phyloP scores from a whole-genome alignment of 2,888 invertebrate species.

The Campaea margaritaria region DNA sequence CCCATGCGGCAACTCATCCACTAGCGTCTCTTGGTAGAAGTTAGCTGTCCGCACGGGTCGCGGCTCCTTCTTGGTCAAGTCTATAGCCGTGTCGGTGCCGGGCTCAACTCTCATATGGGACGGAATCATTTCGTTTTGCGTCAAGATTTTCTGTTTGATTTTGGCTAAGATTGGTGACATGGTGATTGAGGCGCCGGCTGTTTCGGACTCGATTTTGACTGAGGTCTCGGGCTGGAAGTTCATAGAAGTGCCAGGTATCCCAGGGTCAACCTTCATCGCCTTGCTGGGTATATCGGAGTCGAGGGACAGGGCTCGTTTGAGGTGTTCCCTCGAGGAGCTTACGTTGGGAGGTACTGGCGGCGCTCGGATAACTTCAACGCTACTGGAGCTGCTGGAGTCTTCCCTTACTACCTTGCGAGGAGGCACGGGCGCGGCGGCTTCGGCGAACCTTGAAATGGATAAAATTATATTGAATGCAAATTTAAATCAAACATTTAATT shows the following conservation, averaged over 20 bases:
- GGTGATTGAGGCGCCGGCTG: conserved; percentile 5
- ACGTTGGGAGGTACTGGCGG: conserved; percentile 35
- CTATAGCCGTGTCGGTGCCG: conserved; percentile 61
- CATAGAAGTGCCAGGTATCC: not conserved
- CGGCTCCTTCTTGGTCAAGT: conserved; percentile 65
- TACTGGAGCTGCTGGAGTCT: conserved; percentile 74
- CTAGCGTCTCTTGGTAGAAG: conserved; percentile 77
- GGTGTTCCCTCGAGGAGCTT: conserved; percentile 45
- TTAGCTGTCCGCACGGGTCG: conserved; percentile 67
- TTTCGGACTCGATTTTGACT: conserved; percentile 7
- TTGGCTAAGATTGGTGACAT: conserved; percentile 11
- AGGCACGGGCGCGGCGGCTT: conserved; percentile 60
- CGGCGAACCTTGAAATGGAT: conserved; percentile 62
- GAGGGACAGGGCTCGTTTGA: conserved; percentile 52
- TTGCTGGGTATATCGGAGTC: conserved; percentile 51
- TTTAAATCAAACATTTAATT: too few relatives aligned
- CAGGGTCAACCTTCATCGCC: conserved; percentile 26
- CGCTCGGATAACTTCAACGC: conserved; percentile 50
- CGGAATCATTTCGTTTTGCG: not conserved
- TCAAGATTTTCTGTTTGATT: not conserved
- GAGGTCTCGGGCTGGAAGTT: not conserved
- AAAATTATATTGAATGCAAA: too few relatives aligned
- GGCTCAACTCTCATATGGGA: not conserved
- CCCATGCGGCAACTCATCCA: conserved; percentile 62
- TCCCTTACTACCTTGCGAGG: conserved; percentile 60